phyloP scores from a whole-genome alignment of 2,888 invertebrate genomes.

The Plebejus anna region DNA sequence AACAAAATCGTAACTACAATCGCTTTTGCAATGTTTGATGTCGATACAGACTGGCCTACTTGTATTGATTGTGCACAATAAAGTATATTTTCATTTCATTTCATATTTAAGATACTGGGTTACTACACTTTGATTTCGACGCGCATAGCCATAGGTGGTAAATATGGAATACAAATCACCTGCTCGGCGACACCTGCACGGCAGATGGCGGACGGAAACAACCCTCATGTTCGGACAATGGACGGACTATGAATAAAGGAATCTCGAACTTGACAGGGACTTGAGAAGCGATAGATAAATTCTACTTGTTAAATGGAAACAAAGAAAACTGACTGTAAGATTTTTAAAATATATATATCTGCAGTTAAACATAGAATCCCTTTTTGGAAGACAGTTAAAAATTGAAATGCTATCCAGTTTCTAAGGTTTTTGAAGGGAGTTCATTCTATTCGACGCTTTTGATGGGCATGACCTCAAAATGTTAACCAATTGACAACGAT shows the following conservation, averaged over 20 bases:
- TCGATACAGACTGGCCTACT: no score
- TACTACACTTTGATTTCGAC: constrained; percentile 27
- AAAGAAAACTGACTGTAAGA: background rate
- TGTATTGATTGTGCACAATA: no score
- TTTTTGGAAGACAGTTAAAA: no score
- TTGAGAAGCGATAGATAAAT: background rate
- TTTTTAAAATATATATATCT: no score
- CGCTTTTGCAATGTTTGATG: no score
- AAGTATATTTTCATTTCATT: no score
- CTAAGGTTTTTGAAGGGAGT: background rate
- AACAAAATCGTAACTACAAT: no score
- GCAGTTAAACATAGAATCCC: no score
- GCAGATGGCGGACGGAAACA: constrained; percentile 62
- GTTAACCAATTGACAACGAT: background rate
- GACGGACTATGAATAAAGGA: constrained; percentile 14
- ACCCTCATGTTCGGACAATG: constrained; percentile 32
- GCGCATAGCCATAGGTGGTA: constrained; percentile 45
- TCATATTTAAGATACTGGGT: constrained; percentile 15
- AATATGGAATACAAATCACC: constrained; percentile 66
- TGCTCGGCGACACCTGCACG: constrained; percentile 73
- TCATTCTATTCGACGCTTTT: background rate
- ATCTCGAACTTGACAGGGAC: background rate
- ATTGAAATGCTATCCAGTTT: background rate
- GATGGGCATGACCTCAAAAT: no score
- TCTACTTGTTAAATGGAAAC: background rate